These are phyloP conservation scores for Astropecten irregularis DNA, from an alignment of 53 echinoderm and acorn worm genomes.

Conservation along the genomic window DNA sequence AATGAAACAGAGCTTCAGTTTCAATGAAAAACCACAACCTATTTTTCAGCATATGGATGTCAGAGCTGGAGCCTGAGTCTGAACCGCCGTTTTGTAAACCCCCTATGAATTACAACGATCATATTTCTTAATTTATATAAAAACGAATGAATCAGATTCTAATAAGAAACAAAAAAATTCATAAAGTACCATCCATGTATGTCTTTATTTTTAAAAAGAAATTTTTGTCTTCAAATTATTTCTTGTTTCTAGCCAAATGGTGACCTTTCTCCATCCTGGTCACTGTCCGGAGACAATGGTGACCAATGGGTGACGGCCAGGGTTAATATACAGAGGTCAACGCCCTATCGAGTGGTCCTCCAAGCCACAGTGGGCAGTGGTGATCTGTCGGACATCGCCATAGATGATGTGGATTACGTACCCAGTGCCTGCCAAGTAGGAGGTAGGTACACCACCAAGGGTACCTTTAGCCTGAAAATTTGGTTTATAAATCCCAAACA, in stretches of 20 bases:
- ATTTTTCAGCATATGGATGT: too few species aligned
- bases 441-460: conserved; percentile 62
- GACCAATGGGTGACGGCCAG: conserved; percentile 59
- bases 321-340: conserved; percentile 38
- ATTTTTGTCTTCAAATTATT: too few species aligned
- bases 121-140: too few species aligned
- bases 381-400: conserved; percentile 82
- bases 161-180: too few species aligned
- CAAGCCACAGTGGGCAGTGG: conserved; percentile 65
- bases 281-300: conserved; percentile 45
- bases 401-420: conserved; percentile 73
- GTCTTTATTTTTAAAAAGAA: too few species aligned
- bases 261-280: conserved; percentile 13
- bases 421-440: conserved; percentile 63
- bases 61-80: too few species aligned
- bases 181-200: too few species aligned
- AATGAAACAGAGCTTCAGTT: too few species aligned
- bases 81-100: too few species aligned
- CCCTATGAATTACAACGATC: too few species aligned
- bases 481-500: neutral
- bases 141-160: too few species aligned
- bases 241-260: conserved; percentile 12
- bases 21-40: too few species aligned
- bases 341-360: conserved; percentile 70
- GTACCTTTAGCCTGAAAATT: neutral